Evolutionary conservation across 2,797 vertebrate species (phyloP), one percentile per base, ranked within the genome.

Genomic region (Parauchenoglanis ngamensis): DNA sequence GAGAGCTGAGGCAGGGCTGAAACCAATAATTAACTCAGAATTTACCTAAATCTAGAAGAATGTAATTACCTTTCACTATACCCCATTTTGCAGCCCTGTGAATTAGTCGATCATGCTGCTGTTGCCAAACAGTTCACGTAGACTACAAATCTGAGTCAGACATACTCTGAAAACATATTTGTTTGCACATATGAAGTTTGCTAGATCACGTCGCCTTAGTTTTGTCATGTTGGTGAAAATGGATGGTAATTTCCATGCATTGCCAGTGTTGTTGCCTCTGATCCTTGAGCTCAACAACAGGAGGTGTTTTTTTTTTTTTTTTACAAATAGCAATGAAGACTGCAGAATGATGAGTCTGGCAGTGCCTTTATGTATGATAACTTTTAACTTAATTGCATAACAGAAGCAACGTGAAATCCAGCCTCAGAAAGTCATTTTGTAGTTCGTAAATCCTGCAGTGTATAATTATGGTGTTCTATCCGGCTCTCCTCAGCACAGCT

Each of bases 401-500:
- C n/a, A 8, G 7, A 31, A 52, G 13, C 28, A 52, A 21, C 1
- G 10, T 28, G 25, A 82, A 67, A 82, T 80, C 17, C 85, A 86
- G 84, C 49, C 75, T 87, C 61, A 85, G 85, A 84, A 57, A 46
- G 77, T 52, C 10, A 1, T 49, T 31, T 13, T 67, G 80, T 35
- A 70, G 63, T 54, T 54, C 46, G 23, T 35, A 68, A 83, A 68
- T 52, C 77, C 80, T 85, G 57, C 65, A 75, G 77, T 86, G 65
- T 89, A 68, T 87, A 87, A 87, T 87, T 77, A 86, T 70, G 65
- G 65, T 76, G 78, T 40, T 84, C 40, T 23, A 67, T 85, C 59
- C 28, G 57, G 56, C 72, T 73, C 63, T 73, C 57, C 73, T 72
- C 87, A 89, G 87, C 89, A 90, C 91, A 90, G 90, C 88, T 88